Evolutionary conservation across 2,113 vertebrate species (phyloP).

Genomic region (Ornithorhynchus anatinus): DNA sequence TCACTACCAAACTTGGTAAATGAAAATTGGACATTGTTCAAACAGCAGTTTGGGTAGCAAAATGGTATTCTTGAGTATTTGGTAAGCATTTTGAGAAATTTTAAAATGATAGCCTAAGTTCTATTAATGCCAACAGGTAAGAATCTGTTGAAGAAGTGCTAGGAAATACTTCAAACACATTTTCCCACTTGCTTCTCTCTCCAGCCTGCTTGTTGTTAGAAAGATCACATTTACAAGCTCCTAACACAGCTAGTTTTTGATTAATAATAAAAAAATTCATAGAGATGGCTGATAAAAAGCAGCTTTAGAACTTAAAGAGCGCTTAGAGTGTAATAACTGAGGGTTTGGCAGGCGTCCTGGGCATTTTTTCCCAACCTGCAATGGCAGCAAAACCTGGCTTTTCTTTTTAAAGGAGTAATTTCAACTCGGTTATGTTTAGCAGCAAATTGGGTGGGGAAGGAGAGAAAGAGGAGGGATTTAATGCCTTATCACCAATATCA

Average conservation of each 20-base stretch:
- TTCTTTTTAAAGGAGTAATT: neutral
- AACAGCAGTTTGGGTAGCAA: neutral
- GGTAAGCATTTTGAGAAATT: neutral
- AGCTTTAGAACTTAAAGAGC: neutral
- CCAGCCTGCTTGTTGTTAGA: neutral
- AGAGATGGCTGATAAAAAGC: too few relatives aligned
- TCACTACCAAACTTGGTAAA: neutral
- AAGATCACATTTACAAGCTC: neutral
- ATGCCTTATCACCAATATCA: neutral
- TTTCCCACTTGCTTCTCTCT: neutral
- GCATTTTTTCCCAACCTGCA: neutral
- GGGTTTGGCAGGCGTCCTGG: neutral
- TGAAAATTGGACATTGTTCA: constrained; percentile 24
- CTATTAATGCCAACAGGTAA: neutral
- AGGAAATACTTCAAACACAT: neutral
- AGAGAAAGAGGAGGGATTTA: neutral
- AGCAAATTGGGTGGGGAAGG: neutral
- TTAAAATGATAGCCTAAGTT: neutral
- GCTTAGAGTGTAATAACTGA: neutral
- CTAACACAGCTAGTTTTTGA: neutral
- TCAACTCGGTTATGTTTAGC: neutral
- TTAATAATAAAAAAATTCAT: neutral
- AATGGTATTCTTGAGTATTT: neutral
- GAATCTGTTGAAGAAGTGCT: neutral
- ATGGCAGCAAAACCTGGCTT: neutral